Percentiles rank a stretch among this genome's conserved stretches.
Evolutionary conservation across 2,797 vertebrate species (phyloP).

Genomic region (Alosa sapidissima): DNA sequence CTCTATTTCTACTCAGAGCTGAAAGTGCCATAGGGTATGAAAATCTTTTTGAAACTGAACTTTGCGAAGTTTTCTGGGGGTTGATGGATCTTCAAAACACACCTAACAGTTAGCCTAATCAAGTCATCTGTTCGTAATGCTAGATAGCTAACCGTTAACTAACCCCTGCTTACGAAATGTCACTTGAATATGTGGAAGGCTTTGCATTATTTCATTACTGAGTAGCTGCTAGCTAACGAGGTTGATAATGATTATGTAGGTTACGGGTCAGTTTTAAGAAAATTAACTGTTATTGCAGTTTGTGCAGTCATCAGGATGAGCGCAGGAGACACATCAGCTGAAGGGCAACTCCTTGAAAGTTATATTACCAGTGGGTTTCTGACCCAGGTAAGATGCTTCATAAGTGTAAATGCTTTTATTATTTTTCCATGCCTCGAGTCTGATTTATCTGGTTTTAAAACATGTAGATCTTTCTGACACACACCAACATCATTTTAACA

Average conservation of each 20-base stretch:
- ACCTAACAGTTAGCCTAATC: too few relatives aligned
- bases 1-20: not conserved
- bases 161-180: too few relatives aligned
- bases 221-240: not conserved
- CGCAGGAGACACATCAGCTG: conserved; percentile 7
- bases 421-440: not conserved
- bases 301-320: not conserved
- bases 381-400: not conserved
- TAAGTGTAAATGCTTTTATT: not conserved
- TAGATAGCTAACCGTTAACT: not conserved
- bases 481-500: not conserved
- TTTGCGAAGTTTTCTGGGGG: not conserved
- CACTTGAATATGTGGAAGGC: too few relatives aligned
- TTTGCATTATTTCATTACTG: not conserved
- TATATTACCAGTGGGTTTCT: not conserved
- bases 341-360: not conserved
- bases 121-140: not conserved
- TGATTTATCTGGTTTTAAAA: not conserved
- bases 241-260: not conserved
- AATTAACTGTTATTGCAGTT: not conserved
- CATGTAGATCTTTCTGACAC: not conserved
- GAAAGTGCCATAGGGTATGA: not conserved
- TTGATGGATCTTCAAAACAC: not conserved
- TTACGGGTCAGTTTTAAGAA: not conserved
- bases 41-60: not conserved